Evolutionary conservation across 2,888 invertebrate species (phyloP), one percentile per base, ranked within the genome.

Genomic region (Aricia artaxerxes): DNA sequence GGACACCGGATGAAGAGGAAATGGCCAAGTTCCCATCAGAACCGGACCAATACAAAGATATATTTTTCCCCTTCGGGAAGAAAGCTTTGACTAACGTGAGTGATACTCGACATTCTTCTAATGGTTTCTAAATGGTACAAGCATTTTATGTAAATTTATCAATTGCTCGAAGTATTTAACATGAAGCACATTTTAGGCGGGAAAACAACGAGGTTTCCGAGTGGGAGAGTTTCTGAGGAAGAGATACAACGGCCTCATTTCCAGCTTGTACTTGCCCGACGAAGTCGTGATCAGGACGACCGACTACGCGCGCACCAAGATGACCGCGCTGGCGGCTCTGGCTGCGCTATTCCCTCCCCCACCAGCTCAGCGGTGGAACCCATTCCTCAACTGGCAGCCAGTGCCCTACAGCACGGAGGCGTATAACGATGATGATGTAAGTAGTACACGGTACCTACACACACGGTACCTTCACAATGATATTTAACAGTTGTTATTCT

Each of bases 281-380:
- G 93, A 96, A 86, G 88, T 95, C 7, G 83, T 85, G 13, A 90
- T 95, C 75, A 90, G 95, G 40, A 96, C 96, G 60, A 97, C 97
- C 0, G 96, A 96, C 86, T 96, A 94, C 85, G 96, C 96, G 78
- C 94, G 97, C 77, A 97, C 97, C 0, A 95, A 97, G 89, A 97
- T 97, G 95, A 96, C 97, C 4, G 96, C 96, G 0, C 92, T 96
- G 81, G 90, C 96, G 44, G 96, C 96, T 4, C 89, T 97, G 80
- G 95, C 97, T 1, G 97, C 96, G 0, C 86, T 97, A 40, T 97
- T 95, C 87, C 96, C 96, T 2, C 96, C 97, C 0, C 85, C 87
- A 24, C 88, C 86, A 0, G 86, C 90, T 1, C 96, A 96, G 85
- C 89, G 86, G 81, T 96, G 96, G 96, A 95, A 95, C 81, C 86